Evolutionary conservation across 2,888 invertebrate genomes (phyloP).

Genomic region (Cephus spinipes): DNA sequence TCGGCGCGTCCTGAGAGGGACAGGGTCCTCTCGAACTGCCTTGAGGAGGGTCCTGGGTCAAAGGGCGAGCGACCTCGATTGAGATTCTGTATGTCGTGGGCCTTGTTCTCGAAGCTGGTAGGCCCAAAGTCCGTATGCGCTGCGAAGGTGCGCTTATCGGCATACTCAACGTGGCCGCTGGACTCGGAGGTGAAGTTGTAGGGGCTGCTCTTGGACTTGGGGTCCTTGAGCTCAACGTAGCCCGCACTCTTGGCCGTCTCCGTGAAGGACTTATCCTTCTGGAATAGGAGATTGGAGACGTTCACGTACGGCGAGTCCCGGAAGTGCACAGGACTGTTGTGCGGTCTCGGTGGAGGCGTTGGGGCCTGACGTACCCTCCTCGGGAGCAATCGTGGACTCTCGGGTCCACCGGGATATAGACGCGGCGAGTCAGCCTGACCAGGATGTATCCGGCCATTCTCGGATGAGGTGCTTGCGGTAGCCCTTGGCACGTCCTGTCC

Average conservation of each 20-base stretch:
- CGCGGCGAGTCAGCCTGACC: constrained; percentile 20
- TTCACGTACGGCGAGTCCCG: constrained; percentile 61
- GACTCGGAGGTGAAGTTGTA: constrained; percentile 62
- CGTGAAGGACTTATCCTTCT: constrained; percentile 57
- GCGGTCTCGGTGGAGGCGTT: constrained; percentile 68
- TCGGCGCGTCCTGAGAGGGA: constrained; percentile 42
- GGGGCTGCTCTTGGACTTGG: constrained; percentile 39
- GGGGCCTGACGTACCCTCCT: constrained; percentile 66
- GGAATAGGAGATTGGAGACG: constrained; percentile 56
- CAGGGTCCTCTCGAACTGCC: constrained; percentile 48
- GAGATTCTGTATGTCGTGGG: constrained; percentile 32
- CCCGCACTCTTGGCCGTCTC: constrained; percentile 54
- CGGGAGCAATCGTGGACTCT: constrained; percentile 79
- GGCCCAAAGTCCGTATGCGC: constrained; percentile 47
- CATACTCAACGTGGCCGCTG: constrained; percentile 61
- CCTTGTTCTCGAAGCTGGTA: constrained; percentile 44
- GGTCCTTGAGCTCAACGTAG: constrained; percentile 58
- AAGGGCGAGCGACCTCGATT: constrained; percentile 38
- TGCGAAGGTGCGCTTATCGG: constrained; percentile 48
- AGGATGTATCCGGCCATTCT: background rate
- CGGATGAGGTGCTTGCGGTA: background rate
- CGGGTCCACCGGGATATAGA: constrained; percentile 69
- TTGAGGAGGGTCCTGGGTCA: constrained; percentile 37
- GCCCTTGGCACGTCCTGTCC: background rate
- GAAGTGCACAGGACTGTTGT: constrained; percentile 49